phyloP scores from a whole-genome alignment of 2,888 invertebrate species.

The Calliphora vomitoria region DNA sequence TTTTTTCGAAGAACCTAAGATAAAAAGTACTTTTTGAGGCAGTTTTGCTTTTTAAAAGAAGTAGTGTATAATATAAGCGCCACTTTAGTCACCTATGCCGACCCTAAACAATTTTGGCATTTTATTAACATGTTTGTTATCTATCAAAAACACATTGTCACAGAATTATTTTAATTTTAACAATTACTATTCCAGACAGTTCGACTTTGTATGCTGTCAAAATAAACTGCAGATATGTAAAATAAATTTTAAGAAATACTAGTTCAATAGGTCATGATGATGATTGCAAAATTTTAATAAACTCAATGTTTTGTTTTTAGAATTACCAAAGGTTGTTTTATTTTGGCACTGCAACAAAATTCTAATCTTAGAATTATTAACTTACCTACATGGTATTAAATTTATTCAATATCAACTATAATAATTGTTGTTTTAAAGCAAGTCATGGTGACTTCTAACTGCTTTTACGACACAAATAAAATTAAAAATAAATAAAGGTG shows the following conservation, averaged over 20 bases:
- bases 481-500: no score
- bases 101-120: neutral
- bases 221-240: neutral
- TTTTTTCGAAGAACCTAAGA: no score
- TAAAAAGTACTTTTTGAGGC: no score
- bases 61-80: no score
- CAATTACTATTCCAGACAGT: conserved; percentile 40
- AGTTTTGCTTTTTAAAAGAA: no score
- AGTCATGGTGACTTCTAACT: neutral
- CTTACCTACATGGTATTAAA: no score
- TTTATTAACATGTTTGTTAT: conserved; percentile 2
- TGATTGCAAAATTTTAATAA: neutral
- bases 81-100: neutral
- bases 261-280: conserved; percentile 21
- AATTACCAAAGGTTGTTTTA: neutral
- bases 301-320: neutral
- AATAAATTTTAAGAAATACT: neutral
- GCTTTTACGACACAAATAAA: neutral
- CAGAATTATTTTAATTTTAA: conserved; percentile 17
- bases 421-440: neutral
- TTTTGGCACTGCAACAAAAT: neutral
- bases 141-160: conserved; percentile 9
- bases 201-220: conserved; percentile 11
- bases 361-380: no score
- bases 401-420: no score